phyloP scores from a whole-genome alignment of 2,888 invertebrate genomes.

The Eugnorisma glareosa region DNA sequence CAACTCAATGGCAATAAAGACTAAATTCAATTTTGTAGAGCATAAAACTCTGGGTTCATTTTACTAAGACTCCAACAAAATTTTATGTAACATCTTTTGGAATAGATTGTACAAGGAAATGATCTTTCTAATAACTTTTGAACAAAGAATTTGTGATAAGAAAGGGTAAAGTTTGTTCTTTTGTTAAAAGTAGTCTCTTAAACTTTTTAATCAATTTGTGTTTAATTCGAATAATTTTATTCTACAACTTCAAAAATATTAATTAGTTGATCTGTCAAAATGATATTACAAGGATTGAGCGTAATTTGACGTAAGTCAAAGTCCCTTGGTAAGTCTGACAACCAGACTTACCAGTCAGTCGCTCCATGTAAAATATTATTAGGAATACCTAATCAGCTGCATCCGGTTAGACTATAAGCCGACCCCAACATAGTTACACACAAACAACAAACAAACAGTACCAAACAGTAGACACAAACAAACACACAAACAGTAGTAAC shows the following conservation, averaged over 20 bases:
- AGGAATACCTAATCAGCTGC: no score
- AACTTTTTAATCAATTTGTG: slow-evolving; percentile 63
- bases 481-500: no score
- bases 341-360: no score
- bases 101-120: slow-evolving; percentile 61
- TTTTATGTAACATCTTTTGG: slow-evolving; percentile 61
- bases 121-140: slow-evolving; percentile 63
- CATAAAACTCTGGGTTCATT: slow-evolving; percentile 31
- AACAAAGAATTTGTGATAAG: slow-evolving; percentile 64
- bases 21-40: slow-evolving; percentile 36
- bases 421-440: no score
- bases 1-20: neutral
- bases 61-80: slow-evolving; percentile 38
- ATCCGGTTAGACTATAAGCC: no score
- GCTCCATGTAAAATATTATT: no score
- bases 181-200: slow-evolving; percentile 55
- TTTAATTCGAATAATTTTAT: slow-evolving; percentile 49
- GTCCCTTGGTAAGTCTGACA: no score
- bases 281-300: slow-evolving; percentile 13
- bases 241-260: slow-evolving; percentile 27
- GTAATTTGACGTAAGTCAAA: neutral
- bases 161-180: slow-evolving; percentile 60
- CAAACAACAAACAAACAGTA: no score
- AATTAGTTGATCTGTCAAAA: slow-evolving; percentile 33
- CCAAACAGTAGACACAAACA: no score